Percentiles rank a stretch among this genome's conserved stretches.
phyloP scores from a whole-genome alignment of 1,140 invertebrate genomes.

The Nixonia krombeini region DNA sequence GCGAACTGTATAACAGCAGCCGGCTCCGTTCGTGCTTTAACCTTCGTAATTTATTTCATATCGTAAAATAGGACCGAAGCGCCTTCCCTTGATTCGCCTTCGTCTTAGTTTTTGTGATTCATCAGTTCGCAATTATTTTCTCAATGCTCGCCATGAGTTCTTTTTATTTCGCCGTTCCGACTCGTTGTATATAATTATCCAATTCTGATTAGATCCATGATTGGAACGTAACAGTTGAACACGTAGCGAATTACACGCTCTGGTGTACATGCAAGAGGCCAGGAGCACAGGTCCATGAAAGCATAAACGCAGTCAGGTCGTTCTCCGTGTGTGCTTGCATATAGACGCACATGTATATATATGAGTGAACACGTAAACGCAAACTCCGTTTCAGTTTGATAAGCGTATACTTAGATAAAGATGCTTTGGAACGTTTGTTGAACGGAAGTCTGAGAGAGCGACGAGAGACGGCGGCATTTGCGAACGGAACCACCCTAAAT shows the following conservation, averaged over 20 bases:
- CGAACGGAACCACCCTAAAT: conserved; percentile 37
- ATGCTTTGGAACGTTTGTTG: conserved; percentile 36
- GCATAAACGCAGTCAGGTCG: conserved; percentile 23
- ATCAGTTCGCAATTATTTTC: too few relatives aligned
- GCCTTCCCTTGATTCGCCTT: too few relatives aligned
- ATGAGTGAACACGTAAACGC: conserved; percentile 42
- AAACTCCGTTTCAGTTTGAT: conserved; percentile 32
- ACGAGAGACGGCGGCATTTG: conserved; percentile 22
- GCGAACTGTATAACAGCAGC: conserved; percentile 1
- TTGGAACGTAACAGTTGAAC: conserved; percentile 36
- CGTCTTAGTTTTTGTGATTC: too few relatives aligned
- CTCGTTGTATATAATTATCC: conserved; percentile 24
- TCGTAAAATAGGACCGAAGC: too few relatives aligned
- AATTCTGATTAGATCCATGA: conserved; percentile 48
- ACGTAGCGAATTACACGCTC: conserved; percentile 46
- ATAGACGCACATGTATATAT: too few relatives aligned
- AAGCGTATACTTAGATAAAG: conserved; percentile 33
- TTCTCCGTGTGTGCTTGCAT: conserved; percentile 36
- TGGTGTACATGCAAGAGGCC: conserved; percentile 34
- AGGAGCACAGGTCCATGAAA: conserved; percentile 42
- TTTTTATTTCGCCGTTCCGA: too few relatives aligned
- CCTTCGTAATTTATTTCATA: too few relatives aligned
- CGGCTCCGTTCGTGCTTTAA: too few relatives aligned
- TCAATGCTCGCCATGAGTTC: too few relatives aligned
- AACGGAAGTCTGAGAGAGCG: conserved; percentile 2